phyloP scores from a whole-genome alignment of 2,797 vertebrate genomes.

The Tachyglossus aculeatus region DNA sequence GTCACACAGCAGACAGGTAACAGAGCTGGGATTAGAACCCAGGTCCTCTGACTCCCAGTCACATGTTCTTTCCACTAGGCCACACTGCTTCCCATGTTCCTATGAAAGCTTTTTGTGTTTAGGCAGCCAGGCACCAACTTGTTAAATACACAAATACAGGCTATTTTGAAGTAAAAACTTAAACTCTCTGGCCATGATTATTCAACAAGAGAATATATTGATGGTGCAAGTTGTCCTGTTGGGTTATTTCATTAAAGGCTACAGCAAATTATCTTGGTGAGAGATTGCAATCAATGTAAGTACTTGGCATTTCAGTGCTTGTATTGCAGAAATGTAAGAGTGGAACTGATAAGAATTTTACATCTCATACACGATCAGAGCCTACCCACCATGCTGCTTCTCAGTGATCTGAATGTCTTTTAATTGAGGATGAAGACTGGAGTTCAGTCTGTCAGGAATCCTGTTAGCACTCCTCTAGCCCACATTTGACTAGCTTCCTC shows the following conservation, averaged over 20 bases:
- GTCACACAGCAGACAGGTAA: too few relatives aligned
- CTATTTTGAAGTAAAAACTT: slow-evolving; percentile 12
- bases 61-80: too few relatives aligned
- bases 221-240: slow-evolving; percentile 42
- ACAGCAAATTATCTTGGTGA: slow-evolving; percentile 44
- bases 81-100: too few relatives aligned
- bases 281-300: slow-evolving; percentile 50
- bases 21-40: too few relatives aligned
- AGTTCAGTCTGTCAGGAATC: slow-evolving; percentile 31
- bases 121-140: background rate
- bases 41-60: too few relatives aligned
- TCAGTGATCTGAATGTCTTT: slow-evolving; percentile 38
- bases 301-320: slow-evolving; percentile 35
- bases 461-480: too few relatives aligned
- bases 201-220: slow-evolving; percentile 43
- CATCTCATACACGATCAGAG: too few relatives aligned
- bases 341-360: slow-evolving; percentile 30
- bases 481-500: too few relatives aligned
- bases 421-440: slow-evolving; percentile 41
- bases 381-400: too few relatives aligned
- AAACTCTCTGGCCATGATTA: slow-evolving; percentile 35
- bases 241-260: slow-evolving; percentile 50
- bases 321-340: slow-evolving; percentile 15
- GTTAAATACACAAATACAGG: slow-evolving; percentile 21
- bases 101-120: background rate